Evolutionary conservation across 2,888 invertebrate genomes (phyloP).

Genomic region (Morpho achilles): DNA sequence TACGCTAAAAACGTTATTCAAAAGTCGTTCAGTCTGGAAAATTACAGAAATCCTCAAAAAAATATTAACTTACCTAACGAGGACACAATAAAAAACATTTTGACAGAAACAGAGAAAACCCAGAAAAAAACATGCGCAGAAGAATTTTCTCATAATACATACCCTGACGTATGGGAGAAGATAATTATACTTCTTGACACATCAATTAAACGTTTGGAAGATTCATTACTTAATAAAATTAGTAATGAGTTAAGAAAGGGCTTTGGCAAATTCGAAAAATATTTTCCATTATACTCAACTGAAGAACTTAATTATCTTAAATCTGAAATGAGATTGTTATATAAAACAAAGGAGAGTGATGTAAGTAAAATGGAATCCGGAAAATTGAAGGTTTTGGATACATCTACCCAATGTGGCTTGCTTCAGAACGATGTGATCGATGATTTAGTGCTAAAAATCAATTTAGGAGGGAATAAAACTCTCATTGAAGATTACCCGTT

Average conservation of each 20-base stretch:
- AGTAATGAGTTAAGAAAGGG: constrained; percentile 44
- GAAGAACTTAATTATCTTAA: constrained; percentile 1
- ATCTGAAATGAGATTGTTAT: constrained; percentile 5
- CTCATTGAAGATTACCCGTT: constrained; percentile 15
- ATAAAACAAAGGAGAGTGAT: constrained; percentile 14
- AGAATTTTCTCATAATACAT: constrained; percentile 33
- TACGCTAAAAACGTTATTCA: constrained; percentile 34
- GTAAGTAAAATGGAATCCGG: constrained; percentile 13
- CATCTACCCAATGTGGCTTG: constrained; percentile 50
- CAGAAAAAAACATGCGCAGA: constrained; percentile 36
- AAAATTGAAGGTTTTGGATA: constrained; percentile 23
- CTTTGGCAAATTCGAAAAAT: constrained; percentile 27
- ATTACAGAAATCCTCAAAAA: constrained; percentile 31
- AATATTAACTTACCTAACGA: constrained; percentile 43
- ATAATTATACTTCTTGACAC: constrained; percentile 45
- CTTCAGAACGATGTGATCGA: constrained; percentile 51
- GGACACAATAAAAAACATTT: constrained; percentile 37
- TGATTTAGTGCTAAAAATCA: constrained; percentile 43
- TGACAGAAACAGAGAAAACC: constrained; percentile 34
- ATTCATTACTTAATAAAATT: constrained; percentile 49
- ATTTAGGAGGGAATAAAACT: constrained; percentile 31
- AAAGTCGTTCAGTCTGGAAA: constrained; percentile 35
- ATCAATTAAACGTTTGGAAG: constrained; percentile 30
- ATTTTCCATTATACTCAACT: not conserved
- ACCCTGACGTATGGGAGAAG: constrained; percentile 51